Base-by-base conservation (phyloP, 2,888 invertebrate species). In the Erebia palarica region DNA sequence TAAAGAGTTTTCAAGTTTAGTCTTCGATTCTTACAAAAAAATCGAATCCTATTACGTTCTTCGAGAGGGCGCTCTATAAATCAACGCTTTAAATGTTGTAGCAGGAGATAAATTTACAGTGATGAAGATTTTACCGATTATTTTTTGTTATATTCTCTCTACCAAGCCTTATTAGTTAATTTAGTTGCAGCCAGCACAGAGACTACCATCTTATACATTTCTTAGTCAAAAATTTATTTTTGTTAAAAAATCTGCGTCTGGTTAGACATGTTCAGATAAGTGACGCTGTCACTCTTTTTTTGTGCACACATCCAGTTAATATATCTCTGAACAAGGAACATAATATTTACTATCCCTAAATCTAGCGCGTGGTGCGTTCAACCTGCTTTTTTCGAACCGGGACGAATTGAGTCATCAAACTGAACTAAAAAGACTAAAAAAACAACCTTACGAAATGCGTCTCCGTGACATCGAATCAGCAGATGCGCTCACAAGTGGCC, bases 361-460 rank as follows among this genome's bases (percentile, higher is more conserved):
- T 68, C 36, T 55, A 61, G 55, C 60, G 51, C 64, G 36, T 44
- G 51, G 44, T 60, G 64, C 21, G 36, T 66, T 61, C 55, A 66
- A 61, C 66, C 61, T 65, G 51, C 51, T 36, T 59, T 65, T 66
- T 68, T 36, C 16, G 1, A 69, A 66, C 42, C 57, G 11, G 49
- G 67, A 53, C 65, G 61, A 71, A 75, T 73, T 73, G 49, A 73
- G 68, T 74, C 69, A 76, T 70, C 73, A 61, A 55, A 75, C 49
- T 66, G 53, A 68, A 11, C 44, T 66, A 36, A 21, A 63, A 63
- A 47, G 49, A 16, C 67, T 47, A 59, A 70, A 63, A n/a, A 67
- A 72, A 68, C 71, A 61, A 18, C 71, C 76, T 81, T 80, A 80
- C 78, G 79, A 79, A 79, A 77, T 68, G 68, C 42, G 64, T 18